A percentile compares a stretch with the other conserved stretches of the same genome.
These are phyloP conservation scores for Dicycla oo DNA, from an alignment of 2,888 invertebrate genomes.

Conservation along the genomic window DNA sequence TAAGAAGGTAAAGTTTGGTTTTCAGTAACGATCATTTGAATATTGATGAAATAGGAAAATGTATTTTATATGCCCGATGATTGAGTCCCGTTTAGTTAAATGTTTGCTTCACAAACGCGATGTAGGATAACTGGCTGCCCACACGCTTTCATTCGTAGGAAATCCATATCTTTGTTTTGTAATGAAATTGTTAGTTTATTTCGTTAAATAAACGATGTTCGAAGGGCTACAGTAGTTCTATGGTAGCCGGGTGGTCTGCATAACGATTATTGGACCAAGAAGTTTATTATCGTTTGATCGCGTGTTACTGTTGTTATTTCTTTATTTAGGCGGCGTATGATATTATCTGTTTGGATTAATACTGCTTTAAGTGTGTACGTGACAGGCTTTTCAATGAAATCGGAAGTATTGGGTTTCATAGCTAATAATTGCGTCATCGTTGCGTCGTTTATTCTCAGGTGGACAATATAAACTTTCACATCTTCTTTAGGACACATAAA, in stretches of 20 bases:
- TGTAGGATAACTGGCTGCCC: constrained; percentile 82
- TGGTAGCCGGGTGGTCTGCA: constrained; percentile 81
- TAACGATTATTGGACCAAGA: constrained; percentile 68
- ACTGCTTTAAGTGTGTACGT: constrained; percentile 54
- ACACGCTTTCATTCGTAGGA: constrained; percentile 87
- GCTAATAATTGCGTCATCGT: constrained; percentile 41
- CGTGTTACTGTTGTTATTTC: constrained; percentile 65
- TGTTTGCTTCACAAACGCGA: constrained; percentile 63
- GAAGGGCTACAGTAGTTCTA: constrained; percentile 69
- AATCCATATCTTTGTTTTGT: constrained; percentile 86
- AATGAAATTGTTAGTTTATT: constrained; percentile 87
- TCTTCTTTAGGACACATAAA: neutral
- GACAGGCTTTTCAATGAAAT: constrained; percentile 41
- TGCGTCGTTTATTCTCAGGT: constrained; percentile 21
- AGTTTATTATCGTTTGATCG: constrained; percentile 65
- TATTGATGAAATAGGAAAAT: constrained; percentile 59
- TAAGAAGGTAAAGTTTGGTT: constrained; percentile 56
- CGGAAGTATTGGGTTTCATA: constrained; percentile 55
- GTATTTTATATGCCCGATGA: constrained; percentile 57
- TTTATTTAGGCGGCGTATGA: constrained; percentile 65
- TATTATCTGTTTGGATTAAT: constrained; percentile 64
- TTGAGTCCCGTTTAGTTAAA: constrained; percentile 67
- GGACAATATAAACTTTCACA: constrained; percentile 42
- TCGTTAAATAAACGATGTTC: constrained; percentile 83
- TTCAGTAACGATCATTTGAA: constrained; percentile 43